Evolutionary conservation across 2,888 invertebrate species (phyloP).

Genomic region (Strigamia transsilvanica): DNA sequence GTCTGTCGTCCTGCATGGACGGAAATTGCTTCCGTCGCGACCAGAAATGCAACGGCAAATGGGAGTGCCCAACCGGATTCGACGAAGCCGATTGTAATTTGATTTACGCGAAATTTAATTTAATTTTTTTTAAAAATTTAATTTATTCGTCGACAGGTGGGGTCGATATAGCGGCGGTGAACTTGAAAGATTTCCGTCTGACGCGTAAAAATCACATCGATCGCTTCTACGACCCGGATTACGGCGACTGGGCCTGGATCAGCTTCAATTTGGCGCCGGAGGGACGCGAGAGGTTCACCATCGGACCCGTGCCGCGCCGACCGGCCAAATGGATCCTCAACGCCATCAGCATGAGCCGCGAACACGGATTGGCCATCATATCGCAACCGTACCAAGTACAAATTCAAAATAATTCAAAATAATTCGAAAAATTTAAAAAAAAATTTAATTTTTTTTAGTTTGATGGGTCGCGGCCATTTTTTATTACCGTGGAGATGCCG

Average conservation of each 20-base stretch:
- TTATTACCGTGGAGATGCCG: slow-evolving; percentile 68
- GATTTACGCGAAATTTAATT: not conserved
- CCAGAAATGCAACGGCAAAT: slow-evolving; percentile 54
- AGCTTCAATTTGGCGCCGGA: slow-evolving; percentile 54
- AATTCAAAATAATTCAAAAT: not conserved
- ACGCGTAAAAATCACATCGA: slow-evolving; percentile 54
- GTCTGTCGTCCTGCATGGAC: slow-evolving; percentile 53
- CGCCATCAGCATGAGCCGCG: slow-evolving; percentile 54
- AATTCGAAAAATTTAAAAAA: not conserved
- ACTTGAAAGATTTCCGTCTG: slow-evolving; percentile 53
- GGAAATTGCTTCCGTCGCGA: slow-evolving; percentile 53
- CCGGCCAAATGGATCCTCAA: slow-evolving; percentile 56
- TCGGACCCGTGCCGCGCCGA: slow-evolving; percentile 55
- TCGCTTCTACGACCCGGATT: slow-evolving; percentile 55
- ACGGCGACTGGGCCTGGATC: slow-evolving; percentile 56
- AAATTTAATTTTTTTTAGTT: slow-evolving; percentile 60
- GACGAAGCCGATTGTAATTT: slow-evolving; percentile 55
- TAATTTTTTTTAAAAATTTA: not conserved
- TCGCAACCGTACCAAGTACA: slow-evolving; percentile 54
- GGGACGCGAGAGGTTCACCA: slow-evolving; percentile 52
- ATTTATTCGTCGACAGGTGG: slow-evolving; percentile 41
- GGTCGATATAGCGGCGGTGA: not conserved
- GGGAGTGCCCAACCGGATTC: slow-evolving; percentile 55
- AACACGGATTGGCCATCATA: slow-evolving; percentile 53
- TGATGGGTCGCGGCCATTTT: slow-evolving; percentile 66